These are phyloP conservation scores for Pseudomugil tenellus DNA, from an alignment of 2,797 vertebrate species.

Conservation along the genomic window DNA sequence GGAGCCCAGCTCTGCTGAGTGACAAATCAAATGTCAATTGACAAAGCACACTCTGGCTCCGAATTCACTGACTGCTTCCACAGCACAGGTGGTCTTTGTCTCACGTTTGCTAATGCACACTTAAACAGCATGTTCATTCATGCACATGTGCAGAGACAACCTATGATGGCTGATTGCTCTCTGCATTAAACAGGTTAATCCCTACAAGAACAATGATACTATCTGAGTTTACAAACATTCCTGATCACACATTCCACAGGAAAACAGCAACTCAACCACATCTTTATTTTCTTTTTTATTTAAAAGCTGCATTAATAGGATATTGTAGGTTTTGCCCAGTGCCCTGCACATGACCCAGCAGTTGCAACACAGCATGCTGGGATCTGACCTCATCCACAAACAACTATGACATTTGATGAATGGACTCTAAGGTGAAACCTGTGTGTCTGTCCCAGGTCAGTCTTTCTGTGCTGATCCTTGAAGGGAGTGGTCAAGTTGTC, in stretches of 20 bases:
- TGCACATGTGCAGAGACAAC: slow-evolving; percentile 24
- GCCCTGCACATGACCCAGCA: slow-evolving; percentile 68
- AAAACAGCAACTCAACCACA: slow-evolving; percentile 48
- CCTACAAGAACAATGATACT: slow-evolving; percentile 68
- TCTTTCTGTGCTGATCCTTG: slow-evolving; percentile 80
- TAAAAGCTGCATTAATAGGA: slow-evolving; percentile 34
- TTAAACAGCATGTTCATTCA: slow-evolving; percentile 17
- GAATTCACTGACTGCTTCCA: slow-evolving; percentile 66
- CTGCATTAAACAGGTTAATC: slow-evolving; percentile 75
- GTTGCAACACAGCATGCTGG: slow-evolving; percentile 70
- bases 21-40: slow-evolving; percentile 81
- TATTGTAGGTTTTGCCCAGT: slow-evolving; percentile 47
- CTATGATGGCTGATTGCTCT: slow-evolving; percentile 62
- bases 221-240: slow-evolving; percentile 76
- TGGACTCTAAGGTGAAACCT: slow-evolving; percentile 77
- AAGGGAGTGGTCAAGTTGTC: slow-evolving; percentile 80
- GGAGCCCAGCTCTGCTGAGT: slow-evolving; percentile 71
- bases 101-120: slow-evolving; percentile 37
- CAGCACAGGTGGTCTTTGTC: slow-evolving; percentile 82
- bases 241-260: slow-evolving; percentile 64
- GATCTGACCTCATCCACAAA: slow-evolving; percentile 73
- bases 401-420: slow-evolving; percentile 76
- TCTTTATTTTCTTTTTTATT: background rate
- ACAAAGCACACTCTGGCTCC: slow-evolving; percentile 74
- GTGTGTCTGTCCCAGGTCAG: slow-evolving; percentile 77